Percentiles rank a stretch among this genome's conserved stretches.
These are phyloP conservation scores for Uria aalge DNA, from an alignment of 2,113 vertebrate genomes.

Conservation along the genomic window DNA sequence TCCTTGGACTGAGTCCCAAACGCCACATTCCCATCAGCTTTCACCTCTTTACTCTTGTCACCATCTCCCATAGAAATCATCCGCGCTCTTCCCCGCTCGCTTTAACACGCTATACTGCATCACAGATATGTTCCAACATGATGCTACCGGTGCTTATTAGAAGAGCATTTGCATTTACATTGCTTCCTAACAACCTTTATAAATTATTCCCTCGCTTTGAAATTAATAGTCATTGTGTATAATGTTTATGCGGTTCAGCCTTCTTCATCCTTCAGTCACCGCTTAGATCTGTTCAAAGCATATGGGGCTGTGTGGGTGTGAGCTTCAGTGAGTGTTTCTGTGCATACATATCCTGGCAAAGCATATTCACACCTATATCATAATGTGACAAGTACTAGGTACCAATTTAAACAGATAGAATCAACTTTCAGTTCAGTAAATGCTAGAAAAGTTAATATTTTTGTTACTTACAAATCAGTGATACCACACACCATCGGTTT, in stretches of 20 bases:
- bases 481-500: neutral
- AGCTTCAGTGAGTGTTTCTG: neutral
- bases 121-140: neutral
- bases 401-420: constrained; percentile 13
- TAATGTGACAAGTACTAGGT: constrained; percentile 34
- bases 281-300: constrained; percentile 28
- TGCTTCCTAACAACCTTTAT: constrained; percentile 19
- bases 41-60: constrained; percentile 44
- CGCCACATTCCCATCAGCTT: neutral
- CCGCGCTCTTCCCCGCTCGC: neutral
- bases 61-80: neutral
- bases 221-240: constrained; percentile 6
- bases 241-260: constrained; percentile 2
- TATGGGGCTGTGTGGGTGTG: constrained; percentile 33
- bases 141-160: neutral
- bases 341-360: constrained; percentile 24
- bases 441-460: neutral
- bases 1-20: neutral
- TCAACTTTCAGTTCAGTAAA: constrained; percentile 10
- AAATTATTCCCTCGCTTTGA: constrained; percentile 19
- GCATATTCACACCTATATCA: constrained; percentile 49
- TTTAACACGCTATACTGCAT: neutral
- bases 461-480: neutral
- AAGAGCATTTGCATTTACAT: constrained; percentile 29
- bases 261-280: constrained; percentile 8